These are phyloP conservation scores for Penaeus vannamei DNA, from an alignment of 1,140 invertebrate species.

Conservation along the genomic window DNA sequence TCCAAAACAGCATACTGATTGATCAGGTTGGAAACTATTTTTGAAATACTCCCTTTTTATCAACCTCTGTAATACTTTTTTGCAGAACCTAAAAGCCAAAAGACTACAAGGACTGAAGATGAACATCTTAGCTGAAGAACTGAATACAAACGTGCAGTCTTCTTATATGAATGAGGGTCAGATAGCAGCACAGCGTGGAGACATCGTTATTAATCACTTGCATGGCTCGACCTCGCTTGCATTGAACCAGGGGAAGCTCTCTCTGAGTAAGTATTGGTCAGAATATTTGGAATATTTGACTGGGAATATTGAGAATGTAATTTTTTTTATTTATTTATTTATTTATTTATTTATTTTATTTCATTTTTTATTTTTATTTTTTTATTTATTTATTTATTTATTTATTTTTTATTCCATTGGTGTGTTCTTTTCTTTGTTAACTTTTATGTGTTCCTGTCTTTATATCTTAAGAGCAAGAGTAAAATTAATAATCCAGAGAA, in stretches of 20 bases:
- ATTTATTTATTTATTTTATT: too few relatives aligned
- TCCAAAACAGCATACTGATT: not conserved
- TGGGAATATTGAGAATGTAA: too few relatives aligned
- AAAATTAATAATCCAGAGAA: too few relatives aligned
- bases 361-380: too few relatives aligned
- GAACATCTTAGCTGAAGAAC: conserved; percentile 50
- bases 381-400: too few relatives aligned
- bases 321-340: too few relatives aligned
- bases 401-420: too few relatives aligned
- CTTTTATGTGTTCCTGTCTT: too few relatives aligned
- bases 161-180: conserved; percentile 49
- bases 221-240: conserved; percentile 49
- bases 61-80: not conserved
- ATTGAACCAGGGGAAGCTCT: conserved; percentile 34
- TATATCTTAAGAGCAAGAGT: too few relatives aligned
- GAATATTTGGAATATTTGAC: not conserved
- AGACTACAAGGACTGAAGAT: conserved; percentile 47
- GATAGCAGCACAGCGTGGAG: conserved; percentile 32
- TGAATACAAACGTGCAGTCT: conserved; percentile 35
- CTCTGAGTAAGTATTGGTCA: conserved; percentile 35
- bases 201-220: conserved; percentile 36
- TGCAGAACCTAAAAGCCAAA: conserved; percentile 51
- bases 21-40: not conserved
- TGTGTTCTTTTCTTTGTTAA: too few relatives aligned
- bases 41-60: not conserved